Conservation (phyloP, 2,797 vertebrate genomes). For the Sternotherus odoratus region DNA sequence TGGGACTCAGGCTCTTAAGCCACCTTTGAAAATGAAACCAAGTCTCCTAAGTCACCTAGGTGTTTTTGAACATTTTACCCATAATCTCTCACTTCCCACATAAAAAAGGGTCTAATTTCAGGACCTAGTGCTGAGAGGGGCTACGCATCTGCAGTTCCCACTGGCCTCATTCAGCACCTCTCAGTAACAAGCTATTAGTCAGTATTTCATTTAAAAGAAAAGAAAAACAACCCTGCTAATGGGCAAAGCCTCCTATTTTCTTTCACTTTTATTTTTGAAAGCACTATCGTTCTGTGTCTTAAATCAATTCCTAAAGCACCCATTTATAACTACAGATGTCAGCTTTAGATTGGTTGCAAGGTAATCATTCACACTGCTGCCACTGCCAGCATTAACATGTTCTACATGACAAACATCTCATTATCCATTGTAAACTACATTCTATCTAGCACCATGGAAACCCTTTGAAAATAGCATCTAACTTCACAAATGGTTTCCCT, state of each 20-base stretch:
- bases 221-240: neutral
- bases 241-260: neutral
- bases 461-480: conserved; percentile 36
- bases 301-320: conserved; percentile 33
- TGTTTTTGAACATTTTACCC: neutral
- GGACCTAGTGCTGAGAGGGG: neutral
- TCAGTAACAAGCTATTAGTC: neutral
- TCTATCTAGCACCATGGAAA: conserved; percentile 7
- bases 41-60: neutral
- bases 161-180: neutral
- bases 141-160: neutral
- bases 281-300: neutral
- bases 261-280: neutral
- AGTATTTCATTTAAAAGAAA: neutral
- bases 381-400: conserved; percentile 43
- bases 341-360: conserved; percentile 26
- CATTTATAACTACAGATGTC: conserved; percentile 47
- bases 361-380: conserved; percentile 17
- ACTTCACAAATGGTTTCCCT: conserved; percentile 32
- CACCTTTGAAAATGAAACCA: neutral
- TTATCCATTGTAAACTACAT: conserved; percentile 26
- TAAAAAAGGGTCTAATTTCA: fast-evolving
- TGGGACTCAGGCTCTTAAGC: neutral
- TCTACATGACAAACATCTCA: conserved; percentile 50
- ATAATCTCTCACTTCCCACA: fast-evolving